Base-by-base conservation (phyloP, 2,797 vertebrate genomes). In the Bufotes viridis region DNA sequence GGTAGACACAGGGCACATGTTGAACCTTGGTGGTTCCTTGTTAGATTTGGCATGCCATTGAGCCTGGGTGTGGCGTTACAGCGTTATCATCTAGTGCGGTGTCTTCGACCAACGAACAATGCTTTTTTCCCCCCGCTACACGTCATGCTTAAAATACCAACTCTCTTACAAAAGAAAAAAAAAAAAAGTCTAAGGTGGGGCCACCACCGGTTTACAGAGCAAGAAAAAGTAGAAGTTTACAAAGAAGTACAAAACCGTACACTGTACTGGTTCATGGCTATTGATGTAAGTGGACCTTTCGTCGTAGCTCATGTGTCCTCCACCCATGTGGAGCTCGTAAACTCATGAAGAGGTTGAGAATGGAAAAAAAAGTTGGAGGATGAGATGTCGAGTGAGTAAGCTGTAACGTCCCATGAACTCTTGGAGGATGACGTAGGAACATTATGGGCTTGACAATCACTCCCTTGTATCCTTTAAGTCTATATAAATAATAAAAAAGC, bases 401-500 rank as follows among this genome's bases (percentile, higher is more conserved):
- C 42, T 17, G 22, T 76, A 76, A 85, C 57, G 15, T 76, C 83
- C 42, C 10, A 20, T 75, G 74, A 70, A 29, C 55, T 87, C 49
- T 34, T 81, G 78, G 65, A 70, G 78, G 78, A 87, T 81, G 65
- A 26, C 34, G 24, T 18, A 70, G 85, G 60, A 60, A 80, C 53
- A 55, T 60, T 29, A 60, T 81, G 29, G 67, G 74, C 42, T 78
- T 29, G 20, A 78, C 84, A 85, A 85, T 63, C 24, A 80, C 51
- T 61, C 76, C 65, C 65, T 80, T 49, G 34, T 80, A 55, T 88
- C 75, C 63, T 88, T 67, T 17, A 72, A 10, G 82, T 79, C 22
- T 84, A 82, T 88, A 84, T 70, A 83, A 88, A 88, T 79, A 80
- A 88, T 51, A 72, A 88, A 82, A 84, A 88, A 65, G 20, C 81